Evolutionary conservation across 2,113 vertebrate genomes (phyloP).

Genomic region (Lanius ludovicianus): DNA sequence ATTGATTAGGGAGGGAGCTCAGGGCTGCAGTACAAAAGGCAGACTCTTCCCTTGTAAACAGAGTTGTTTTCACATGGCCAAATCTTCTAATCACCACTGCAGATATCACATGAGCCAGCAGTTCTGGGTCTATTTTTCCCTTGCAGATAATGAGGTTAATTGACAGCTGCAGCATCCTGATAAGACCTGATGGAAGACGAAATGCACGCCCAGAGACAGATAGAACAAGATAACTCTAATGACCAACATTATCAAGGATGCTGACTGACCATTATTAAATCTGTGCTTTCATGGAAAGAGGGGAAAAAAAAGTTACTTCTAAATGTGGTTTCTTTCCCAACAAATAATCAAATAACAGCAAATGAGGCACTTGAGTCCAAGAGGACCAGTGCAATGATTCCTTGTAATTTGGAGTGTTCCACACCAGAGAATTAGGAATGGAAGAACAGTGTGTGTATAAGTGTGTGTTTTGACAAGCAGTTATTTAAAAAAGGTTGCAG

Average conservation of each 20-base stretch:
- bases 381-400: background rate
- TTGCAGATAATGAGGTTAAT: slow-evolving; percentile 13
- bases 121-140: background rate
- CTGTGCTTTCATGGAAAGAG: background rate
- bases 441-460: background rate
- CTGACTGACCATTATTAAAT: background rate
- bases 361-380: background rate
- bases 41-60: background rate
- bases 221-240: background rate
- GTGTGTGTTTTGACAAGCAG: background rate
- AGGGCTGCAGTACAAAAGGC: background rate
- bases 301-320: background rate
- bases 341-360: background rate
- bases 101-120: background rate
- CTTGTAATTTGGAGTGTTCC: background rate
- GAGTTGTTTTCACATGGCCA: background rate
- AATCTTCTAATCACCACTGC: background rate
- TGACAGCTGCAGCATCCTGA: slow-evolving; percentile 4
- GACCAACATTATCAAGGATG: background rate
- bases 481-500: background rate
- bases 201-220: background rate
- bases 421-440: background rate
- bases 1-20: background rate
- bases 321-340: background rate
- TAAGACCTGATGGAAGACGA: background rate